Conservation (phyloP, 1,140 invertebrate species). For the Octopus sinensis region DNA sequence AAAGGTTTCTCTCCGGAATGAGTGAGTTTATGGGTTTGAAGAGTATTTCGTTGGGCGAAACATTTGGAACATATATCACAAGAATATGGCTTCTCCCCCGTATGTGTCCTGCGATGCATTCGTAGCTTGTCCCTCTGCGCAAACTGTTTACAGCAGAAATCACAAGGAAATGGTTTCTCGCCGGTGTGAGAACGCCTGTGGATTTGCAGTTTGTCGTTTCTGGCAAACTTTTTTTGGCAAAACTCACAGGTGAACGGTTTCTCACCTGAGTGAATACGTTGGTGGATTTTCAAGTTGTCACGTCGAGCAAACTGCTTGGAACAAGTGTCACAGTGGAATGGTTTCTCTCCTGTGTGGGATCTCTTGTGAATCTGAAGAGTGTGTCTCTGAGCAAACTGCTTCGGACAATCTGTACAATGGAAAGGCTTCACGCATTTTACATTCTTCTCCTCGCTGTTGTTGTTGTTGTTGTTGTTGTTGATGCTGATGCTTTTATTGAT, state of each 20-base stretch:
- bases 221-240: conserved; percentile 11
- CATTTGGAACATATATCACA: conserved; percentile 87
- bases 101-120: conserved; percentile 59
- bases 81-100: conserved; percentile 82
- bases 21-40: conserved; percentile 25
- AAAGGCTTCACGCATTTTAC: no score
- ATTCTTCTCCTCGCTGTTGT: no score
- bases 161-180: conserved; percentile 24
- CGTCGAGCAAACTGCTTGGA: no score
- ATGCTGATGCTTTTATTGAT: no score
- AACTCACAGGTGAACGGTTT: conserved; percentile 10
- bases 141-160: conserved; percentile 32
- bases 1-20: conserved; percentile 27
- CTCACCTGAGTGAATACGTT: background rate
- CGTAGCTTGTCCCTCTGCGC: conserved; percentile 29
- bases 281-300: no score
- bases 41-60: conserved; percentile 64
- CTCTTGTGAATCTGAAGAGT: no score
- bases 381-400: no score
- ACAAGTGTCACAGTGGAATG: no score
- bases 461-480: no score
- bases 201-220: conserved; percentile 6
- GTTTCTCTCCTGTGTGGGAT: no score
- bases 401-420: no score
- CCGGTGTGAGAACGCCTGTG: conserved; percentile 20